Conservation (phyloP, 2,888 invertebrate species). For the Cremastinae sp. region DNA sequence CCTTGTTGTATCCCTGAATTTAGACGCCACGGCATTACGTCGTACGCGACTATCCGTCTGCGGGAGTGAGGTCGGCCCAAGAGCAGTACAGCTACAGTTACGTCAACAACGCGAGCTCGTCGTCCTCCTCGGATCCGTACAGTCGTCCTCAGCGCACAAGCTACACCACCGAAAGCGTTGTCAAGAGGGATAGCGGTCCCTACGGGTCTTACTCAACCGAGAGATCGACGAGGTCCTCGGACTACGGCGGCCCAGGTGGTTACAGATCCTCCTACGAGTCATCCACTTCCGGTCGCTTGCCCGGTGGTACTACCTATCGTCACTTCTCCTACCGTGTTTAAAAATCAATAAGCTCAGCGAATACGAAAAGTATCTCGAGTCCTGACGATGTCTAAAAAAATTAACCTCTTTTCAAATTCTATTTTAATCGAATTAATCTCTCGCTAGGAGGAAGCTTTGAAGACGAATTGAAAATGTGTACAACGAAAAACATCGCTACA, state of each 20-base stretch:
- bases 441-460: not conserved
- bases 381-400: too few species aligned
- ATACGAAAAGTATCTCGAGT: too few species aligned
- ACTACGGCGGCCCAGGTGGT: slow-evolving; percentile 89
- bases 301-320: slow-evolving; percentile 90
- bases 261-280: slow-evolving; percentile 90
- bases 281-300: slow-evolving; percentile 89
- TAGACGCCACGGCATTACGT: slow-evolving; percentile 94
- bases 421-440: not conserved
- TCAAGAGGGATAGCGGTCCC: slow-evolving; percentile 85
- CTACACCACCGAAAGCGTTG: slow-evolving; percentile 87
- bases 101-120: slow-evolving; percentile 82
- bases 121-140: slow-evolving; percentile 82
- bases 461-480: too few species aligned
- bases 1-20: slow-evolving; percentile 73
- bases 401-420: too few species aligned
- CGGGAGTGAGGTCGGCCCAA: slow-evolving; percentile 82
- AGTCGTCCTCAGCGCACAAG: slow-evolving; percentile 84
- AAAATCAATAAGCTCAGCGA: slow-evolving; percentile 63
- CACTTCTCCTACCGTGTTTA: slow-evolving; percentile 94
- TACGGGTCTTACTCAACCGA: slow-evolving; percentile 89
- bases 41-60: slow-evolving; percentile 88
- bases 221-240: slow-evolving; percentile 84
- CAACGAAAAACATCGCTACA: too few species aligned
- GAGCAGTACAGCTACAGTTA: slow-evolving; percentile 94